Conservation (phyloP, 2,888 invertebrate genomes). For the Nephrotoma appendiculata region DNA sequence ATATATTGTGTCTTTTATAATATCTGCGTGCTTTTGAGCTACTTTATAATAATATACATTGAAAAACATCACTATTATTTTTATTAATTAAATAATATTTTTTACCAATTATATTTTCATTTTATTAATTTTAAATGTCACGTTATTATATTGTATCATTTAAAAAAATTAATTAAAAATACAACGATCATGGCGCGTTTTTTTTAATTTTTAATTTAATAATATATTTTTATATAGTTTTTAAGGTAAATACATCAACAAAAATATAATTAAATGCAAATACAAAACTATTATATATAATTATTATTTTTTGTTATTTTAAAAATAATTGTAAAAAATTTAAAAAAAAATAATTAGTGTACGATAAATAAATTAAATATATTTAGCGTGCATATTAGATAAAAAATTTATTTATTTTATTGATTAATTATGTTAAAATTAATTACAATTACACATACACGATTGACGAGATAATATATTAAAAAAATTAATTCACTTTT, state of each 20-base stretch:
- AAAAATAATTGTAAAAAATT: not conserved
- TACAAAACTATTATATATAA: not conserved
- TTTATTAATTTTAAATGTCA: not conserved
- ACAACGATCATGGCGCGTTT: not conserved
- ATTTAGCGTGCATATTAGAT: not conserved
- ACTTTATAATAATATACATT: not conserved
- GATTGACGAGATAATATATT: not conserved
- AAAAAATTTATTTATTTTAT: not conserved
- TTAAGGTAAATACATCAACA: not conserved
- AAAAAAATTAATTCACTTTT: not conserved
- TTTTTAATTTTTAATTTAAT: not conserved
- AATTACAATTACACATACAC: not conserved
- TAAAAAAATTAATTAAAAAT: not conserved
- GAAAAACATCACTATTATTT: not conserved
- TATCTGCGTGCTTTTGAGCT: not conserved
- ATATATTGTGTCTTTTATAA: not conserved
- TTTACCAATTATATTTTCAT: not conserved
- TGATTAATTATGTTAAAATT: not conserved
- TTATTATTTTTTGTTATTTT: not conserved
- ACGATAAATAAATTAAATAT: not conserved
- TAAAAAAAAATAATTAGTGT: not conserved
- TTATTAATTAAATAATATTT: not conserved
- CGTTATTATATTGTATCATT: not conserved
- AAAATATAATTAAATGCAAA: not conserved
- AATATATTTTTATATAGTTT: not conserved